Evolutionary conservation across 2,888 invertebrate species (phyloP), one percentile per base, ranked within the genome.

Genomic region (Idaea straminata): DNA sequence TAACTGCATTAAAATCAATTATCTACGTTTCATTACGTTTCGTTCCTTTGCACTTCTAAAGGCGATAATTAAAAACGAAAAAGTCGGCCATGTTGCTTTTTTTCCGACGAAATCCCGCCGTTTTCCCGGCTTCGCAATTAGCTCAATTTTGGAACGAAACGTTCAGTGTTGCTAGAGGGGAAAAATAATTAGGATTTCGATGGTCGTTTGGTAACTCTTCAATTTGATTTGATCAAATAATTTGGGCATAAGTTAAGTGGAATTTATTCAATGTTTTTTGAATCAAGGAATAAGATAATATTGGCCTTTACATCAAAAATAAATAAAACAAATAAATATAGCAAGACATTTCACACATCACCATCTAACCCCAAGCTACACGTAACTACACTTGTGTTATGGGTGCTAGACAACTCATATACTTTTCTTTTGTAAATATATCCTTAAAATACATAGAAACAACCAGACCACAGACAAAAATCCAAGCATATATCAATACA

Each of bases 41-140:
- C 69, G 72, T 75, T 66, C 70, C 67, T 66, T 67, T 71, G 69
- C 73, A 72, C 76, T 68, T 78, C 80, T 75, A 76, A 80, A 80
- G 61, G 72, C 79, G 82, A 83, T 83, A 87, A 87, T 88, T 86
- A 86, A 86, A 83, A 82, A 79, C 77, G 81, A 84, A 83, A 85
- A 82, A 81, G 76, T 75, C 69, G 68, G 74, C 67, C 65, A 77
- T 79, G 82, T 82, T 81, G 82, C 82, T 80, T 77, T 77, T 80
- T 81, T 84, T 62, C 73, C 80, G 78, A 83, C 82, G 78, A 83
- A 83, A 81, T 82, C 76, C 82, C 76, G 72, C 75, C 75, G 73
- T 77, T 72, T 74, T 77, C 79, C 80, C 78, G 75, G 76, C 74
- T 75, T 81, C 77, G 79, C 84, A 87, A 89, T 89, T 89, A 87